Percentiles rank a stretch among this genome's conserved stretches.
phyloP scores from a whole-genome alignment of 2,888 invertebrate species.

The Rutpela maculata region DNA sequence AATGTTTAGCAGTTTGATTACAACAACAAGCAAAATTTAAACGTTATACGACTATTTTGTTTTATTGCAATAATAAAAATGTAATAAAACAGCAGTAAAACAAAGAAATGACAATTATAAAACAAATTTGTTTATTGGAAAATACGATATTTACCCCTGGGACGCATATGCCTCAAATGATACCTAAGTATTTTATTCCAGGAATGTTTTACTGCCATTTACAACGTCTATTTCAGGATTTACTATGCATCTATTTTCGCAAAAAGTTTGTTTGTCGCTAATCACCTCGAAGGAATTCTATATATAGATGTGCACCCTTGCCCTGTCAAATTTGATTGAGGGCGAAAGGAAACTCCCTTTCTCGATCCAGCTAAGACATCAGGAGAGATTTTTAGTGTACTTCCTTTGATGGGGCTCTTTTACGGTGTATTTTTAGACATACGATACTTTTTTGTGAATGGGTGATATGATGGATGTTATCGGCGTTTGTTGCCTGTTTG shows the following conservation, averaged over 20 bases:
- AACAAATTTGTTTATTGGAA: no score
- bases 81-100: no score
- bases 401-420: background rate
- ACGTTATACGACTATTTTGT: no score
- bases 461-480: conserved; percentile 3
- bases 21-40: no score
- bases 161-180: background rate
- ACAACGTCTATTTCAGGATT: background rate
- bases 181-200: background rate
- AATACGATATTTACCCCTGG: background rate
- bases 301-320: conserved; percentile 19
- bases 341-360: conserved; percentile 4
- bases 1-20: no score
- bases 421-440: background rate
- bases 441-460: background rate
- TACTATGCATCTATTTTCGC: background rate
- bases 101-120: no score
- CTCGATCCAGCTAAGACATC: background rate
- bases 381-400: background rate
- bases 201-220: background rate
- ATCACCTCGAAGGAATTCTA: conserved; percentile 9
- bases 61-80: no score
- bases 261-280: conserved; percentile 1
- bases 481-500: background rate
- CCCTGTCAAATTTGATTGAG: conserved; percentile 17